phyloP scores from a whole-genome alignment of 2,888 invertebrate species.

The Limnephilus marmoratus region DNA sequence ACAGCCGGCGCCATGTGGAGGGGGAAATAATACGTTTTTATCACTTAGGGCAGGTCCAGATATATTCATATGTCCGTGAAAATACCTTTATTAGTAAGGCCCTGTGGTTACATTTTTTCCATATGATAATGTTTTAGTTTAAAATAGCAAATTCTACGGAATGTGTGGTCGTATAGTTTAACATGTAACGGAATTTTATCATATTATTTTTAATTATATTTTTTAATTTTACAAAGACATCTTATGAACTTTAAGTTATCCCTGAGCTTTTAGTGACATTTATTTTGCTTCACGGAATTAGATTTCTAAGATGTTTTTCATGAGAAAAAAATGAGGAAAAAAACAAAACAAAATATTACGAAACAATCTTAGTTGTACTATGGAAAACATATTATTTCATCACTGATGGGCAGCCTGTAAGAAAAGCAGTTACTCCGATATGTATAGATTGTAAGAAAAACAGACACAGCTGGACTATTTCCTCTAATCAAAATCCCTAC shows the following conservation, averaged over 20 bases:
- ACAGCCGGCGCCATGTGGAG: too few relatives aligned
- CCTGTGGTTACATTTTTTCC: too few relatives aligned
- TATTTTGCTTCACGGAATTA: not conserved
- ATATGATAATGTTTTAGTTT: too few relatives aligned
- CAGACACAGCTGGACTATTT: constrained; percentile 6
- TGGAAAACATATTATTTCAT: constrained; percentile 11
- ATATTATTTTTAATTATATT: not conserved
- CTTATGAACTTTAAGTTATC: not conserved
- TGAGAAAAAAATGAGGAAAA: not conserved
- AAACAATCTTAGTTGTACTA: not conserved
- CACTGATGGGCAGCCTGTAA: not conserved
- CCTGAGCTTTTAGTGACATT: not conserved
- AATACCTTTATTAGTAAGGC: too few relatives aligned
- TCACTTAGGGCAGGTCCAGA: too few relatives aligned
- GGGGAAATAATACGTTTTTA: too few relatives aligned
- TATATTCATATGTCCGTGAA: too few relatives aligned
- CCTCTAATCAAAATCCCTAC: constrained; percentile 35
- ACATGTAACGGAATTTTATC: too few relatives aligned
- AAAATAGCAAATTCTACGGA: too few relatives aligned
- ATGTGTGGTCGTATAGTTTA: too few relatives aligned
- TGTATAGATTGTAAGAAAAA: not conserved
- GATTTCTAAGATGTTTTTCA: not conserved
- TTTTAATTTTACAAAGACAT: not conserved
- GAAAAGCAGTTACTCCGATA: constrained; percentile 14
- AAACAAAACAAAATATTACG: not conserved